Evolutionary conservation across 2,113 vertebrate genomes (phyloP).

Genomic region (Zosterops hypoxanthus): DNA sequence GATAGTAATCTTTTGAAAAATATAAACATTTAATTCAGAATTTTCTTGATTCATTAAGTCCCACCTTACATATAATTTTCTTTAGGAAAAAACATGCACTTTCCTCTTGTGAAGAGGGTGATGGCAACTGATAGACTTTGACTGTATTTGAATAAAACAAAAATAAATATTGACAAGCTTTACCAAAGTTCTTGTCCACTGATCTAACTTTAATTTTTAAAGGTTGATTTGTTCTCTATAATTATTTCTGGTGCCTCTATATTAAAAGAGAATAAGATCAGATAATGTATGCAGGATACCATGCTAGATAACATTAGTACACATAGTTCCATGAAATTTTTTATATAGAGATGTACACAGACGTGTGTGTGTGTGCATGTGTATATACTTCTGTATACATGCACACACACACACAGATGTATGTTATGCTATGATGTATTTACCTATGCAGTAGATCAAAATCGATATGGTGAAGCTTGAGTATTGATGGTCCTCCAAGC

Average conservation of each 20-base stretch:
- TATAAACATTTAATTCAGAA: background rate
- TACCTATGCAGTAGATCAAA: conserved; percentile 53
- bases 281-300: background rate
- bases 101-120: conserved; percentile 53
- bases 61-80: background rate
- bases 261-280: background rate
- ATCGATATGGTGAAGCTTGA: conserved; percentile 9
- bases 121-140: conserved; percentile 6
- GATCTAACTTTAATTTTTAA: conserved; percentile 51
- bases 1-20: conserved; percentile 18
- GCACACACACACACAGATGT: background rate
- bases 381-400: background rate
- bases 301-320: background rate
- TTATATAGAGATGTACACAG: background rate
- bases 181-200: conserved; percentile 73
- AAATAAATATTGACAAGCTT: conserved; percentile 64
- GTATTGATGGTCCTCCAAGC: background rate
- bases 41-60: background rate
- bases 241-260: conserved; percentile 42
- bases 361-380: background rate
- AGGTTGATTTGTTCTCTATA: conserved; percentile 35
- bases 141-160: conserved; percentile 40
- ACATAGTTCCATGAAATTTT: background rate
- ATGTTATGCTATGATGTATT: conserved; percentile 38
- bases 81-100: conserved; percentile 19